Evolutionary conservation across 2,113 vertebrate species (phyloP).

Genomic region (Silurus asotus): DNA sequence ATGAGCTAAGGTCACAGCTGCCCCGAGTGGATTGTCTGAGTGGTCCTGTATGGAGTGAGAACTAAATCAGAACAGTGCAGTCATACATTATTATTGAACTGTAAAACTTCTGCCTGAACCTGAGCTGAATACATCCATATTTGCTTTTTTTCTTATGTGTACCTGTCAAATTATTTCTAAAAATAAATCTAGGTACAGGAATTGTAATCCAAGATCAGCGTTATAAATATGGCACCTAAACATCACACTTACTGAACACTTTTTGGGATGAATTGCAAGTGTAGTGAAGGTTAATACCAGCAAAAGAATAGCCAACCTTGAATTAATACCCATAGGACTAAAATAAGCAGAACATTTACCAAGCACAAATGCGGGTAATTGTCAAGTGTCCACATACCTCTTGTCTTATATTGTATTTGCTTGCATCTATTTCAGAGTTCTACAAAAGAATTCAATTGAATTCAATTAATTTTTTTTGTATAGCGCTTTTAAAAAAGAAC

Average conservation of each 20-base stretch:
- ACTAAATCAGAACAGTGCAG: not conserved
- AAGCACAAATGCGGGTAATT: not conserved
- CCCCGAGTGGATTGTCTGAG: constrained; percentile 92
- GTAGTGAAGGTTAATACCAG: too few relatives aligned
- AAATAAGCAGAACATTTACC: not conserved
- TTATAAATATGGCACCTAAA: not conserved
- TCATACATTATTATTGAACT: constrained; percentile 6
- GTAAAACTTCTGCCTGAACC: not conserved
- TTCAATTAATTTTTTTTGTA: too few relatives aligned
- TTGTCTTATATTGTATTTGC: not conserved
- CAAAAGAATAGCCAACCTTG: not conserved
- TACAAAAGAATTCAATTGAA: too few relatives aligned
- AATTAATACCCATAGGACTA: too few relatives aligned
- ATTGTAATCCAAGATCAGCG: not conserved
- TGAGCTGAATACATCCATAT: not conserved
- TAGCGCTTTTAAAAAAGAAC: too few relatives aligned
- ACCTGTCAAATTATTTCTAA: not conserved
- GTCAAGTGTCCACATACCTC: not conserved
- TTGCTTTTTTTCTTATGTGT: not conserved
- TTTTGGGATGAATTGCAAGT: too few relatives aligned
- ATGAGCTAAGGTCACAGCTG: constrained; percentile 93
- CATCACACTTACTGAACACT: not conserved
- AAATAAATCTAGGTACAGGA: not conserved
- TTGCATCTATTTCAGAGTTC: too few relatives aligned
- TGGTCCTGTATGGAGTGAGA: constrained; percentile 81